These are phyloP conservation scores for Sympetrum striolatum DNA, from an alignment of 2,888 invertebrate genomes.

Conservation along the genomic window DNA sequence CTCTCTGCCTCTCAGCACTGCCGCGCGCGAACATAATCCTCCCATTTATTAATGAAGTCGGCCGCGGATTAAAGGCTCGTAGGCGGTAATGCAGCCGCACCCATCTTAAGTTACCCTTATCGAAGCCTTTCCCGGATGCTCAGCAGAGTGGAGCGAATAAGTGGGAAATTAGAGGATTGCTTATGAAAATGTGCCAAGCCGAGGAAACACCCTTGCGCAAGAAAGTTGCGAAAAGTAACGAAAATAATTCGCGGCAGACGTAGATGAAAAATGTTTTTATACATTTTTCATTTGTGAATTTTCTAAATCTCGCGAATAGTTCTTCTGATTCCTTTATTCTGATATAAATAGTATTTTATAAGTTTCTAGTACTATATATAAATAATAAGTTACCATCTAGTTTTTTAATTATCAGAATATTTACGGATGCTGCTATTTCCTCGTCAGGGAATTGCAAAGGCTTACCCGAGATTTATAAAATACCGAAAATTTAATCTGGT, in stretches of 20 bases:
- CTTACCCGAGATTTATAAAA: too few relatives aligned
- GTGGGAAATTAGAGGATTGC: not conserved
- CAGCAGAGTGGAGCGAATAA: not conserved
- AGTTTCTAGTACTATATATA: too few relatives aligned
- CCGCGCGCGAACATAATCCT: constrained; percentile 1
- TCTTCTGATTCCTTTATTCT: too few relatives aligned
- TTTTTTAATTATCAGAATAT: too few relatives aligned
- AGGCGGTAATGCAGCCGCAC: not conserved
- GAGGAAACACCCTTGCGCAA: not conserved
- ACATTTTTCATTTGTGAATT: not conserved
- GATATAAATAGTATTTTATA: too few relatives aligned
- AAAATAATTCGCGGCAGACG: too few relatives aligned
- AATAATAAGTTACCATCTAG: too few relatives aligned
- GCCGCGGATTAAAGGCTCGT: not conserved
- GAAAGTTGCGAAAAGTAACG: not conserved
- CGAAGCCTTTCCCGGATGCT: not conserved
- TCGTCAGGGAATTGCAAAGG: too few relatives aligned
- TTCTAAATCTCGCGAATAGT: not conserved
- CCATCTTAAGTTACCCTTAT: not conserved
- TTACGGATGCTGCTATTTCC: too few relatives aligned
- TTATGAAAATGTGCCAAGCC: not conserved
- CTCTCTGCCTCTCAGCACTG: not conserved
- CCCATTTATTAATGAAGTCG: constrained; percentile 35
- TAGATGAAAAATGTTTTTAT: too few relatives aligned
- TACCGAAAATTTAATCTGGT: too few relatives aligned